phyloP scores from a whole-genome alignment of 2,888 invertebrate species.

The Autographa gamma region DNA sequence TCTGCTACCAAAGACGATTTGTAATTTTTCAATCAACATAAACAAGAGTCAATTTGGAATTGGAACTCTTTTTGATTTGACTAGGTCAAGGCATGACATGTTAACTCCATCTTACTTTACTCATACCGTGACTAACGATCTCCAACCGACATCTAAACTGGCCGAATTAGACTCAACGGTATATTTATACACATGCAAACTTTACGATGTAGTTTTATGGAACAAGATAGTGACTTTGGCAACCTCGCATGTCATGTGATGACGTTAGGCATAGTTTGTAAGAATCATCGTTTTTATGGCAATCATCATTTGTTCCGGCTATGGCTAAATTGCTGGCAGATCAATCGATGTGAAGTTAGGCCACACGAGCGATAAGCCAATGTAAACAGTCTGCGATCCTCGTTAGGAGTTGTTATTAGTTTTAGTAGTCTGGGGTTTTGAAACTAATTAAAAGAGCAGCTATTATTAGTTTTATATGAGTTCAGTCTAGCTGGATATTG shows the following conservation, averaged over 20 bases:
- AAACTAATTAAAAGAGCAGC: background rate
- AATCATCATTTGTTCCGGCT: constrained; percentile 6
- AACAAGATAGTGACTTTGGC: constrained; percentile 39
- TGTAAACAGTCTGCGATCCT: background rate
- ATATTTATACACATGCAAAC: constrained; percentile 20
- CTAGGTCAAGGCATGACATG: constrained; percentile 16
- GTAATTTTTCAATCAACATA: background rate
- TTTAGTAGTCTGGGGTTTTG: background rate
- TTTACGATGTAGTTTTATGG: constrained; percentile 38
- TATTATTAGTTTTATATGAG: background rate
- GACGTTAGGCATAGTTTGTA: constrained; percentile 10
- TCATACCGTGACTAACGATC: constrained; percentile 29
- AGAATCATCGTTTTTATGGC: constrained; percentile 5
- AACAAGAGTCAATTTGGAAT: background rate
- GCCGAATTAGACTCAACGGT: constrained; percentile 43
- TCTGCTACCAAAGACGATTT: background rate
- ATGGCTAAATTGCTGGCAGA: constrained; percentile 2
- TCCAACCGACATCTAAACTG: constrained; percentile 15
- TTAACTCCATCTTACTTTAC: constrained; percentile 13
- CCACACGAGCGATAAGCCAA: background rate
- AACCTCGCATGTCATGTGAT: constrained; percentile 21
- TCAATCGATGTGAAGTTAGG: background rate
- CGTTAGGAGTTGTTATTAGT: background rate
- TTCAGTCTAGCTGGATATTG: background rate
- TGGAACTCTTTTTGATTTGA: background rate